Conservation (phyloP, 2,797 vertebrate genomes). For the Setipinna tenuifilis region DNA sequence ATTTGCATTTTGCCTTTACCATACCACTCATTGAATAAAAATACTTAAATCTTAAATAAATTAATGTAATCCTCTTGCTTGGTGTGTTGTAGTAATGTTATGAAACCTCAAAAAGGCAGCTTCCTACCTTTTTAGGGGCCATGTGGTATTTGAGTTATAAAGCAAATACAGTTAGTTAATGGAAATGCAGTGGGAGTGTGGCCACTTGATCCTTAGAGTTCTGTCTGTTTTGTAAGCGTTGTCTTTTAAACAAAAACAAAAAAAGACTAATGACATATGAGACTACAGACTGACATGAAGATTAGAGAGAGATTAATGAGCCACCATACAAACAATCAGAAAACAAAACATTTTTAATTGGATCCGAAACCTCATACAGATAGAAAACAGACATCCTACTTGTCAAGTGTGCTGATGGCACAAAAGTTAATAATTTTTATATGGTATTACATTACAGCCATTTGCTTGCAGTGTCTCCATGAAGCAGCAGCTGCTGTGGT, state of each 20-base stretch:
- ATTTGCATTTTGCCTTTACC: background rate
- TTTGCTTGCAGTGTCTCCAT: conserved; percentile 22
- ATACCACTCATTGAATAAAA: background rate
- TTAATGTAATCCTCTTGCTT: background rate
- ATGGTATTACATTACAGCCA: conserved; percentile 2
- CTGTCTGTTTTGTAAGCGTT: no score
- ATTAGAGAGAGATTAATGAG: background rate
- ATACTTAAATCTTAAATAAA: background rate
- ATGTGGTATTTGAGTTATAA: no score
- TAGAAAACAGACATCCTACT: conserved; percentile 41
- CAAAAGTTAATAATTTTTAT: conserved; percentile 12
- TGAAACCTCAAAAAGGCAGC: background rate
- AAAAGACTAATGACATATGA: no score
- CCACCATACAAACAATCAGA: background rate
- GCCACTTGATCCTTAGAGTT: no score
- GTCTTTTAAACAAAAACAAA: no score
- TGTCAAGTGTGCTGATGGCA: conserved; percentile 14
- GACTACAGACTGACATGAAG: background rate
- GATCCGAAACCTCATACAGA: conserved; percentile 37
- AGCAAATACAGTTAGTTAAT: no score
- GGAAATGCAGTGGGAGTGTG: no score
- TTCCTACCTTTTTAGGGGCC: background rate
- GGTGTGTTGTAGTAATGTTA: background rate
- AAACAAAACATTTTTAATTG: conserved; percentile 36
- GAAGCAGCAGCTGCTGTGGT: background rate